These are phyloP conservation scores for Silurus asotus DNA, from an alignment of 2,113 vertebrate species.

Conservation along the genomic window DNA sequence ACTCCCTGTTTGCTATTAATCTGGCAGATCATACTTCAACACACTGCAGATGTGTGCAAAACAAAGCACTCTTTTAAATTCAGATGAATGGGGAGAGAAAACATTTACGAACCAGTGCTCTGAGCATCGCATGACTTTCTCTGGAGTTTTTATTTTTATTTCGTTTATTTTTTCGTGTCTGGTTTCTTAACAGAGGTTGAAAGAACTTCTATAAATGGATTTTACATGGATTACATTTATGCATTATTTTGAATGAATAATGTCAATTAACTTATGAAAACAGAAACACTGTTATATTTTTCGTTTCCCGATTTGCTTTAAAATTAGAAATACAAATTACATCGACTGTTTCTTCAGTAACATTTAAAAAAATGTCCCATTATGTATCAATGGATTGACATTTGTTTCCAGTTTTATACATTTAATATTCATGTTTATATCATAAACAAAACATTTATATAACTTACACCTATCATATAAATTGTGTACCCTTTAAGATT, in stretches of 20 bases:
- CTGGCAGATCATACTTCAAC: neutral
- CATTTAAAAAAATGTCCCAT: too few species aligned
- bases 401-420: too few species aligned
- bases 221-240: neutral
- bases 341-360: neutral
- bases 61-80: neutral
- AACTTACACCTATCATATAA: neutral
- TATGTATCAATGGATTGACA: too few species aligned
- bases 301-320: neutral
- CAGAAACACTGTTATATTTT: neutral
- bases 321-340: neutral
- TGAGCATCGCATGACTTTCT: neutral
- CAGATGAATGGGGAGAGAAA: neutral
- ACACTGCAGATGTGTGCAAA: neutral
- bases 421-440: too few species aligned
- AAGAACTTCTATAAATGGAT: neutral
- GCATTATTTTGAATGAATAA: neutral
- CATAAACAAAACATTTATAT: too few species aligned
- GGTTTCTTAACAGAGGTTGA: neutral
- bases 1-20: constrained; percentile 4
- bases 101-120: neutral
- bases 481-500: neutral
- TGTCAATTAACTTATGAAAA: neutral
- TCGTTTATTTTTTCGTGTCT: neutral
- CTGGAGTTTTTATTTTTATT: neutral